phyloP scores from a whole-genome alignment of 2,888 invertebrate species.

The Diaprepes abbreviatus region DNA sequence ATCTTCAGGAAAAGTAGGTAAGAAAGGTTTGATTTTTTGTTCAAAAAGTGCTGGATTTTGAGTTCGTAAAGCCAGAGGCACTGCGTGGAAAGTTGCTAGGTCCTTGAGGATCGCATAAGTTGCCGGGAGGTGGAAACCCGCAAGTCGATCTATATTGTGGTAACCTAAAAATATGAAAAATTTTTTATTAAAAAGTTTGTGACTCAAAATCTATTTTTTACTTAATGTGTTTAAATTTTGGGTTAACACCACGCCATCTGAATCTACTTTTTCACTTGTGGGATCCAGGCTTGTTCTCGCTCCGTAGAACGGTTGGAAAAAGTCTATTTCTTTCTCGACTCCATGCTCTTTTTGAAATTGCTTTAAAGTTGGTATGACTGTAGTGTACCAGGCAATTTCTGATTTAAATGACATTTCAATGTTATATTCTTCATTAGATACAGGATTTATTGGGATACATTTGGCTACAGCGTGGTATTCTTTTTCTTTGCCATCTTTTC shows the following conservation, averaged over 20 bases:
- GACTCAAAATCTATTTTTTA: no score
- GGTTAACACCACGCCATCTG: constrained; percentile 69
- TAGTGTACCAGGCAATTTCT: constrained; percentile 70
- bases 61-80: constrained; percentile 35
- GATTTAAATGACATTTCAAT: constrained; percentile 69
- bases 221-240: constrained; percentile 68
- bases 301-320: constrained; percentile 59
- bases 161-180: constrained; percentile 32
- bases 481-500: constrained; percentile 21
- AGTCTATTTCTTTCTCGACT: constrained; percentile 63
- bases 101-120: constrained; percentile 32
- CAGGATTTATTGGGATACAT: constrained; percentile 34
- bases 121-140: constrained; percentile 28
- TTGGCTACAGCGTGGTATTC: constrained; percentile 45
- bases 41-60: constrained; percentile 37
- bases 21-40: constrained; percentile 30
- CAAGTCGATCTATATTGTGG: constrained; percentile 32
- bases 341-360: constrained; percentile 67
- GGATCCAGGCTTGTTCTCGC: constrained; percentile 55
- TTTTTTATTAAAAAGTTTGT: no score
- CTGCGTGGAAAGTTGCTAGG: constrained; percentile 42
- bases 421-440: constrained; percentile 66
- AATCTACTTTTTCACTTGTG: constrained; percentile 63
- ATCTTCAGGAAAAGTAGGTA: constrained; percentile 7
- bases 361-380: constrained; percentile 67